Evolutionary conservation across 2,113 vertebrate species (phyloP), one percentile per base, ranked within the genome.

Genomic region (Elgaria multicarinata): DNA sequence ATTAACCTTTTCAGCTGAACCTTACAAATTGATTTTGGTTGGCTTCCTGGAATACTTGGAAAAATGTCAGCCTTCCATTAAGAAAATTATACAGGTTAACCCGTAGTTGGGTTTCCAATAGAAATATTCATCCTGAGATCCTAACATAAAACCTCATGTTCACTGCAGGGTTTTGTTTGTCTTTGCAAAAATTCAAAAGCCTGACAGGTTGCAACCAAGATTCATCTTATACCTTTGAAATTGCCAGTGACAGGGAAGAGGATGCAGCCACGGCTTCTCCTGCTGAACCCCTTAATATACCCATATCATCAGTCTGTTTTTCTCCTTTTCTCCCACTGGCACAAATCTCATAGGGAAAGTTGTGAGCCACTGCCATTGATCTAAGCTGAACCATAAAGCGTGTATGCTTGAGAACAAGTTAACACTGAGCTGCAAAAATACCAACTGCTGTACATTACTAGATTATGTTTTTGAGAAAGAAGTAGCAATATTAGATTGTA

Each of bases 1-100:
- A 13, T 94, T 92, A 94, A 92, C 69, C 64, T 93, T 81, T 93
- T 92, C 79, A 89, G 83, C 90, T 92, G 87, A 89, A 91, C 76
- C 85, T 78, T 28, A n/a, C 2, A 88, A 39, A 75, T 89, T 89
- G 87, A 93, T 91, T 93, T 84, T 90, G 46, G 86, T 50, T 0
- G 0, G 24, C 87, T 94, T 93, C 74, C 93, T 94, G 92, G 90
- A 93, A 94, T 79, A 69, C 66, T 71, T 71, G 77, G 83, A 62
- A 85, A 66, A 87, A 39, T 16, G 74, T 87, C 87, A 91, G 67
- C 90, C 91, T 93, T 94, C 83, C 85, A 89, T 91, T 91, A 94
- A 93, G 87, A 91, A 94, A 94, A 90, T 33, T 14, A 12, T 1
- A 2, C 13, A 71, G 18, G 64, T 71, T 77, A 93, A 91, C 67